phyloP scores from a whole-genome alignment of 2,113 vertebrate genomes.

The Oncorhynchus kisutch region DNA sequence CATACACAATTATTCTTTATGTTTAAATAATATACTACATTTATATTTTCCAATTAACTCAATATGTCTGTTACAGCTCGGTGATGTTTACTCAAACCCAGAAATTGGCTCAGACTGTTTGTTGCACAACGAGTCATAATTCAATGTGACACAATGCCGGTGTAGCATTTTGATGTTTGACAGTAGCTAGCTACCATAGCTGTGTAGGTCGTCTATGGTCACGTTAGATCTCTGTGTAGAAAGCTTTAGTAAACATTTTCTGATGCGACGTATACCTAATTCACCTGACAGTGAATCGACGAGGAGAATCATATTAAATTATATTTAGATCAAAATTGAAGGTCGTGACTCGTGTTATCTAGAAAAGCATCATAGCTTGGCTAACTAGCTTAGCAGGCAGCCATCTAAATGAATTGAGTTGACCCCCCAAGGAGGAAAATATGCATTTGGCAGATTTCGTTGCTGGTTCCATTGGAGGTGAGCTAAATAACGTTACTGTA shows the following conservation, averaged over 20 bases:
- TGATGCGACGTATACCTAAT: not conserved
- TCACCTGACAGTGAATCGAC: too few relatives aligned
- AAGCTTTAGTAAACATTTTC: not conserved
- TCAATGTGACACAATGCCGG: conserved; percentile 9
- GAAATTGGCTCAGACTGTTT: not conserved
- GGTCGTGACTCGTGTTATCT: not conserved
- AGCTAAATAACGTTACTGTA: not conserved
- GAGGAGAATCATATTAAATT: too few relatives aligned
- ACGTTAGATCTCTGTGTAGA: not conserved
- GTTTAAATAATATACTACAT: too few relatives aligned
- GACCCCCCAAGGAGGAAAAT: conserved; percentile 2
- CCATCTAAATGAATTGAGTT: not conserved
- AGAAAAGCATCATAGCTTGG: not conserved
- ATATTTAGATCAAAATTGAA: not conserved
- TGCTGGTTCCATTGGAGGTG: conserved; percentile 94
- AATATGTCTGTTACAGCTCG: too few relatives aligned
- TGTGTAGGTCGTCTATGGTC: not conserved
- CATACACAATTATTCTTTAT: too few relatives aligned
- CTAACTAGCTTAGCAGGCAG: not conserved
- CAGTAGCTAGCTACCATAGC: not conserved
- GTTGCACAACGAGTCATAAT: conserved; percentile 12
- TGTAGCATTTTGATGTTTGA: not conserved
- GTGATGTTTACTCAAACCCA: too few relatives aligned
- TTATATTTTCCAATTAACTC: too few relatives aligned
- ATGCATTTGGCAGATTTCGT: conserved; percentile 88